Base-by-base conservation (phyloP, 30 jellyfish, hydroid and myxozoan genomes). In the Sanderia malayensis region DNA sequence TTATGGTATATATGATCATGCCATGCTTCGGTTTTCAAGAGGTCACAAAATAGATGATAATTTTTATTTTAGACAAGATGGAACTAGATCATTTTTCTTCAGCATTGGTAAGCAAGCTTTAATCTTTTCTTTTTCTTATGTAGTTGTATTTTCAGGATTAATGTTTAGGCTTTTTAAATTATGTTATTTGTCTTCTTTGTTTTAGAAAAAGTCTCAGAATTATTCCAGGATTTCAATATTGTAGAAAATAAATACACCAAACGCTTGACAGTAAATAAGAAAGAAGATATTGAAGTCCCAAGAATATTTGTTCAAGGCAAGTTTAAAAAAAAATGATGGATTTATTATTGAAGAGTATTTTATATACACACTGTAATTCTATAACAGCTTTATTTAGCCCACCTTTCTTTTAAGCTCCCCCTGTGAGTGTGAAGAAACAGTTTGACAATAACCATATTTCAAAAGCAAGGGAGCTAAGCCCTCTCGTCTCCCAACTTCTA, bases 1-100 rank as follows among this genome's bases (percentile, higher is more conserved):
- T 61, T 92, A 92, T 92, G 98, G 98, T 18, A 41, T 92, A 29
- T 92, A 92, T 84, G 98, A 92, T 70, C 98, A 92, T 74, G 98
- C 98, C 7, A 92, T 92, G 98, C 80, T 92, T 1, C 92, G 98
- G 24, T 92, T 92, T 74, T 59, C 92, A 17, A 70, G 87, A 52
- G 98, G 98, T 10, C 98, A 92, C 46, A 92, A 92, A 62, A 64
- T 92, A 13, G 74, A 58, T 21, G 98, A 92, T 15, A 68, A 74
- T 47, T 61, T 92, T 7, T 92, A 92, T 73, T 90, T 73, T 26
- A 67, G 98, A 32, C 98, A 92, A 62, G 98, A 92, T 75, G 98
- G 98, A 11, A 92, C 98, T 9, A 73, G 96, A 26, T 86, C 98
- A 7, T 92, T 55, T 75, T 92, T 77, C 86, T 92, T 92, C 64